Base-by-base conservation (phyloP, 2,113 vertebrate species). In the Myrmecophaga tridactyla region DNA sequence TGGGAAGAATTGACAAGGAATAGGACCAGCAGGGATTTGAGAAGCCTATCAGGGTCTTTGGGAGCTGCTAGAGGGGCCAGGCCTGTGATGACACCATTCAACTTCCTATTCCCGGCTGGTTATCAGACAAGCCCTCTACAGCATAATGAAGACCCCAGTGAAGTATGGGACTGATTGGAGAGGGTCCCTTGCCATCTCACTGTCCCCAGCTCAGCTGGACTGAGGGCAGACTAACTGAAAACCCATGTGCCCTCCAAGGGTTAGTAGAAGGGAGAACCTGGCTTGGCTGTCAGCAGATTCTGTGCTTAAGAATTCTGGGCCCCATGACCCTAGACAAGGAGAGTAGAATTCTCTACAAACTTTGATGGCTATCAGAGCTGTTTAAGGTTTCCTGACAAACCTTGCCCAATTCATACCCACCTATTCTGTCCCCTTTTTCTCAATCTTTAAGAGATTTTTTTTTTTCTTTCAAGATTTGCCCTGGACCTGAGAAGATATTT, bases 201-300 rank as follows among this genome's bases (percentile, higher is more conserved):
- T 11, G 73, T 94, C 90, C 73, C n/a, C 73, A 43, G n/a, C n/a
- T n/a, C n/a, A n/a, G n/a, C n/a, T n/a, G n/a, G n/a, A n/a, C n/a
- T n/a, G 90, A 56, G 87, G 84, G 58, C 86, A 87, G 25, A 62
- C 80, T 82, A 92, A 85, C 86, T 78, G 80, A 93, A 95, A 94
- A 58, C 58, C 34, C 63, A 3, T 6, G 27, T 34, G 60, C 86
- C 63, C 58, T 58, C 77, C 27, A 14, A 83, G 36, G 31, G n/a
- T 86, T 80, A 43, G 53, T 67, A 34, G 81, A 78, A 81, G 93
- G 65, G 90, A 27, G 85, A 65, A 94, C 93, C 84, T 34, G 39
- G 73, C 77, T 93, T 43, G 20, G 77, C 72, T 93, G 73, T 91
- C 80, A 81, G 18, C 60, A 67, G 76, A 78, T 29, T 41, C 86